Evolutionary conservation across 2,888 invertebrate genomes (phyloP), one percentile per base, ranked within the genome.

Genomic region (Blastobasis adustella): DNA sequence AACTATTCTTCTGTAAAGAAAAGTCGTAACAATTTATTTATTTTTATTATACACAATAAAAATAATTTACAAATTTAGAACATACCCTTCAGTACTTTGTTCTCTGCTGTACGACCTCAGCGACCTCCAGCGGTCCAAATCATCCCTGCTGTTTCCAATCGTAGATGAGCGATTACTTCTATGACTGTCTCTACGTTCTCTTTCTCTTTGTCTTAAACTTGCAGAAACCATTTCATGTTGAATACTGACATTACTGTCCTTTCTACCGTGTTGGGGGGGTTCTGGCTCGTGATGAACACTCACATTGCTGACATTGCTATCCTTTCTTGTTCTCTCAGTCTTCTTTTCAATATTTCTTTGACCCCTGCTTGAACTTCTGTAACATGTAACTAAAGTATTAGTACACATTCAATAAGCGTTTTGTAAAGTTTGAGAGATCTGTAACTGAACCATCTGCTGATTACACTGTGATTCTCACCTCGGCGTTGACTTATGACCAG

Each of bases 51-150:
- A 23, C 23, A 23, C 23, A 23, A 23, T 23, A 23, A 23, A 2
- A 1, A 23, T 23, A 23, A 23, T 23, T 23, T 23, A 23, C 3
- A 23, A 23, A 23, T 23, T 23, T 23, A 41, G 7, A 5, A 58
- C 63, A 58, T 66, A 88, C 89, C 89, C 82, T 71, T 90, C 89
- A 51, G 79, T 73, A 56, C 89, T 89, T 48, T 87, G 88, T 64
- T 89, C 89, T 57, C 89, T 75, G 66, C 88, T 90, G 50, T 80
- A 89, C 23, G 87, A 88, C 43, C 88, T 69, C 54, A 87, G 64
- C 1, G 88, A 88, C 46, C 88, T 76, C 88, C 88, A 88, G 49
- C 83, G 73, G 54, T 88, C 88, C 53, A 88, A 70, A 59, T 88
- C 87, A 60, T 88, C 88, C 55, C 88, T 73, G 53, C 87, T 87